Percentiles rank a stretch among this genome's conserved stretches.
These are phyloP conservation scores for Tribolium madens DNA, from an alignment of 1,140 invertebrate genomes.

Conservation along the genomic window DNA sequence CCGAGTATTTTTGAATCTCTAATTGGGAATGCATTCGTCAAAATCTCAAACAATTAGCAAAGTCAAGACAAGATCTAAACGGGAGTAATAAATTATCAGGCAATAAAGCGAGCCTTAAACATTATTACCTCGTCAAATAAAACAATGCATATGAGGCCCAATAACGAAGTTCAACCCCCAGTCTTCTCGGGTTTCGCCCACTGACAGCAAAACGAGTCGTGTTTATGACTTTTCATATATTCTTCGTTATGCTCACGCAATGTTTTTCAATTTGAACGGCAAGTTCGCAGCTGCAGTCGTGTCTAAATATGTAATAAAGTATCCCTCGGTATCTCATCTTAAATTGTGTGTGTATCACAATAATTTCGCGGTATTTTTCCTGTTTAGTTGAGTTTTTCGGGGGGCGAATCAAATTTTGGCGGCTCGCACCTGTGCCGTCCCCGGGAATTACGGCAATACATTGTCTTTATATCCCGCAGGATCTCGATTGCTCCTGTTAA, in stretches of 20 bases:
- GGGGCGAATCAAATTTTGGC: slow-evolving; percentile 46
- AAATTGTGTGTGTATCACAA: slow-evolving; percentile 22
- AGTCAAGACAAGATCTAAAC: slow-evolving; percentile 37
- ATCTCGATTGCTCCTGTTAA: slow-evolving; percentile 52
- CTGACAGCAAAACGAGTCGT: slow-evolving; percentile 40
- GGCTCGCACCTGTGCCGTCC: slow-evolving; percentile 43
- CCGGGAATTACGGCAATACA: slow-evolving; percentile 54
- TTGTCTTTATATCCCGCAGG: slow-evolving; percentile 55
- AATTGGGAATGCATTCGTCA: neutral
- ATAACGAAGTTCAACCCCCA: slow-evolving; percentile 46
- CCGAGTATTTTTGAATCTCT: neutral
- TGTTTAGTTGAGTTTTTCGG: slow-evolving; percentile 6
- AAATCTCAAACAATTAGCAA: slow-evolving; percentile 11
- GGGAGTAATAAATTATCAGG: slow-evolving; percentile 52
- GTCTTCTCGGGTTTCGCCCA: slow-evolving; percentile 39
- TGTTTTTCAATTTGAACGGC: slow-evolving; percentile 55
- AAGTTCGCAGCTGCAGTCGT: slow-evolving; percentile 41
- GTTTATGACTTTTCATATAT: slow-evolving; percentile 48
- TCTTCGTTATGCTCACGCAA: slow-evolving; percentile 45
- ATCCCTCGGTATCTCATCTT: slow-evolving; percentile 38
- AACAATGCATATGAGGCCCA: slow-evolving; percentile 48
- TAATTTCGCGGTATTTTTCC: slow-evolving; percentile 14
- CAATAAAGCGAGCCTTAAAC: slow-evolving; percentile 48
- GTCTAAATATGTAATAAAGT: slow-evolving; percentile 43
- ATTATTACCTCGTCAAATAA: slow-evolving; percentile 53